A percentile compares a stretch with the other conserved stretches of the same genome.
These are phyloP conservation scores for Varecia variegata DNA, from an alignment of 2,797 vertebrate species.

Conservation along the genomic window DNA sequence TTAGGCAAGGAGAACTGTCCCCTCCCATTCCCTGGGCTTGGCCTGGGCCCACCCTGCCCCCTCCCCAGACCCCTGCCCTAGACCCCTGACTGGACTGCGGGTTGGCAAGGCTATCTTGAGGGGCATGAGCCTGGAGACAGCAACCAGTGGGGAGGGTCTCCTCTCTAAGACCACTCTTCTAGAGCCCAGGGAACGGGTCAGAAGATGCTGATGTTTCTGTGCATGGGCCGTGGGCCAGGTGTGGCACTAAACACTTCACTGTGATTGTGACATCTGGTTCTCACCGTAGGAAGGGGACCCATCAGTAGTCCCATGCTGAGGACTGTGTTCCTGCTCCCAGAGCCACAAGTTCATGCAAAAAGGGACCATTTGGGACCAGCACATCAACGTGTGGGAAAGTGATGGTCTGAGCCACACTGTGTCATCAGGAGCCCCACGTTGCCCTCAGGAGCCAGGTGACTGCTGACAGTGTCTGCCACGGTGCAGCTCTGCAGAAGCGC, in stretches of 20 bases:
- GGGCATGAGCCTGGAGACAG: neutral
- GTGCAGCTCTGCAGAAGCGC: neutral
- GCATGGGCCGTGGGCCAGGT: neutral
- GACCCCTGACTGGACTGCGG: neutral
- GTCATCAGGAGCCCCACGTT: neutral
- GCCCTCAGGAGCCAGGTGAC: neutral
- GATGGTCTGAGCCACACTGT: neutral
- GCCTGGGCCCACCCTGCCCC: neutral
- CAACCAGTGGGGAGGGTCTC: neutral
- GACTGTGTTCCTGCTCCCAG: neutral
- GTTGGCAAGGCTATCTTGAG: neutral
- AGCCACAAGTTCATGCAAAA: neutral
- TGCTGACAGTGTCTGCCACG: rapidly evolving
- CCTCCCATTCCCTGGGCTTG: neutral
- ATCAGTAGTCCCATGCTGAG: neutral
- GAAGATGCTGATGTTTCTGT: neutral
- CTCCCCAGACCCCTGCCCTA: neutral
- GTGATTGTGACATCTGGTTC: neutral
- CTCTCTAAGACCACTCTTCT: neutral
- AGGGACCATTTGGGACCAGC: neutral
- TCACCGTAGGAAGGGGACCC: neutral
- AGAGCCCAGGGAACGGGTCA: neutral
- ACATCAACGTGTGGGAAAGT: neutral
- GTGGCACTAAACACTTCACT: neutral
- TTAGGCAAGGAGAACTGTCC: neutral